Base-by-base conservation (phyloP, 2,888 invertebrate species). In the Branchinecta sandiegonensis region DNA sequence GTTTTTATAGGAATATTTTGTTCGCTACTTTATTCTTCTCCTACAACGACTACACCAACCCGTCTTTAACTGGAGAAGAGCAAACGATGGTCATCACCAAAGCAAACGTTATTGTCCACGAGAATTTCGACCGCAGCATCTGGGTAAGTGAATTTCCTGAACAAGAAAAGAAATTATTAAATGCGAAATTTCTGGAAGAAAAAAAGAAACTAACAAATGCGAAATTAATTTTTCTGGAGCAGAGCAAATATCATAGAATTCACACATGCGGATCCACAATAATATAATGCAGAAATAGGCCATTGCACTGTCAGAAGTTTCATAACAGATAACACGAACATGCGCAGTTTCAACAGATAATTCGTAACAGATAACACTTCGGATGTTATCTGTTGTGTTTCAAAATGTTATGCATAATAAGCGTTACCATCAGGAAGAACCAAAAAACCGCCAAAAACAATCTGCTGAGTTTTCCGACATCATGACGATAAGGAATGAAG, bases 1-100 rank as follows among this genome's bases (percentile, higher is more conserved):
- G n/a, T 17, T 56, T n/a, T 56, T 56, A 8, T 23, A 56, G 63
- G 63, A 56, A 56, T 56, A 56, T 56, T 23, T 10, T 56, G n/a
- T 56, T 56, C 10, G 63, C 63, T n/a, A 56, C 63, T 9, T 56
- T 56, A 23, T 56, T 56, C 23, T 56, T 56, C 63, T n/a, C 63
- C 8, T 56, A 56, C 23, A 56, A 23, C 10, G 63, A 56, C 63
- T 56, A 56, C 23, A 56, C 63, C 8, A 56, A 56, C 23, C 63
- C 63, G 14, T 17, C 14, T 23, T 56, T 56, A 56, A 56, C 63
- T 8, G 63, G 63, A 56, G 63, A 56, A 56, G 63, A 56, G 23
- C 63, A 56, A 56, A 56, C 63, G 10, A 56, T 56, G 63, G 63
- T 56, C 63, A 56, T 56, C n/a, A 56, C 63, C 14, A 56, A 56